phyloP scores from a whole-genome alignment of 2,888 invertebrate genomes.

The Blera fallax region DNA sequence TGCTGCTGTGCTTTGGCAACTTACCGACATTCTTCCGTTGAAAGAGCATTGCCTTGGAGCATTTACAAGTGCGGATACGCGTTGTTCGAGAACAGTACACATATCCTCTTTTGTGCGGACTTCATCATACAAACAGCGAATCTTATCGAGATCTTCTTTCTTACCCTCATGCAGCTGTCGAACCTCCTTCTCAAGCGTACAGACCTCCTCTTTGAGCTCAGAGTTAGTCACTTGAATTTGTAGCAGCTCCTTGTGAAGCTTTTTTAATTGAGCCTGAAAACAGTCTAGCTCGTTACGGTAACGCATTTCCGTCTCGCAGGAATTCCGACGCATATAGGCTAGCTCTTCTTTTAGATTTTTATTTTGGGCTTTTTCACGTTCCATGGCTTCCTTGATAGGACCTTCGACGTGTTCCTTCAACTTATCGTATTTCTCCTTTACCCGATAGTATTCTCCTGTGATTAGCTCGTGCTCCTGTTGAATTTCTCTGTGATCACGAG shows the following conservation, averaged over 20 bases:
- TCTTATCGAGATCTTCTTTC: constrained; percentile 83
- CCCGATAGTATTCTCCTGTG: constrained; percentile 81
- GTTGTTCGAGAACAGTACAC: constrained; percentile 76
- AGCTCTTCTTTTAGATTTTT: constrained; percentile 82
- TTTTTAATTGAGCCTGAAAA: constrained; percentile 83
- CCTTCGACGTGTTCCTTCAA: constrained; percentile 82
- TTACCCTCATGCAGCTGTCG: constrained; percentile 84
- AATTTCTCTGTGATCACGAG: constrained; percentile 83
- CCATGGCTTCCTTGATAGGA: constrained; percentile 78
- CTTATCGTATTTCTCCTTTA: constrained; percentile 83
- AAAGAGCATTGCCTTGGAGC: background rate
- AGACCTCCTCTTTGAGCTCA: constrained; percentile 87
- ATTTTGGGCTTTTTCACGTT: constrained; percentile 77
- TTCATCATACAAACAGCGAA: constrained; percentile 84
- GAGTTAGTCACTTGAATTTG: constrained; percentile 87
- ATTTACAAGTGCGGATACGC: constrained; percentile 75
- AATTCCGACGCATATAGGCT: constrained; percentile 81
- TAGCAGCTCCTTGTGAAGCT: constrained; percentile 84
- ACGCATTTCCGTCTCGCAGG: constrained; percentile 82
- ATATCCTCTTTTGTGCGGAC: constrained; percentile 81
- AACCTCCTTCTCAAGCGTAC: constrained; percentile 85
- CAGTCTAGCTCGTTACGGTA: constrained; percentile 83
- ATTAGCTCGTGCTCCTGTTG: constrained; percentile 82
- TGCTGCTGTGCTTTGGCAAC: constrained; percentile 54
- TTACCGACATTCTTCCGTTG: constrained; percentile 4